A percentile compares a stretch with the other conserved stretches of the same genome.
Evolutionary conservation across 2,113 vertebrate genomes (phyloP).

Genomic region (Tachuris rubrigastra): DNA sequence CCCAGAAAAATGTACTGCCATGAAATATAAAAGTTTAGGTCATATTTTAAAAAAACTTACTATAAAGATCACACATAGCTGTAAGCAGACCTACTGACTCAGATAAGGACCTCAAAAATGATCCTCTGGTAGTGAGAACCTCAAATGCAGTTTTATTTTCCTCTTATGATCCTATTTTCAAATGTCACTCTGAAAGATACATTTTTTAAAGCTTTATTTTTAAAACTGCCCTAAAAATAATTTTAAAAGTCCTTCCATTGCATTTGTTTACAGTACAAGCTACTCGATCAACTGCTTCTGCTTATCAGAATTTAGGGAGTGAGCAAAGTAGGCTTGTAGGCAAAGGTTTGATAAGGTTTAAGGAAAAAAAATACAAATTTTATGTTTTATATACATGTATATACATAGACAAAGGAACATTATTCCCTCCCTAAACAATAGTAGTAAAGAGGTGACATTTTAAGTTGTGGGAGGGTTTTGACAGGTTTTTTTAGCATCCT

Average conservation of each 20-base stretch:
- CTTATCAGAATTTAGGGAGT: not conserved
- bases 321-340: not conserved
- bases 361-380: fast-evolving
- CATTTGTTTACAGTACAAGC: not conserved
- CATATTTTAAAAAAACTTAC: not conserved
- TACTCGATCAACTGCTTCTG: not conserved
- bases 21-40: not conserved
- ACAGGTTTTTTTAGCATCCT: not conserved
- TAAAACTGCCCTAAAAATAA: not conserved
- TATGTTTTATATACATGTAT: not conserved
- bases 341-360: not conserved
- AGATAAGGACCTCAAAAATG: not conserved
- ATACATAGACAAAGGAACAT: not conserved
- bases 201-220: not conserved
- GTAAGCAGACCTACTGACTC: not conserved
- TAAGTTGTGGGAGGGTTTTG: not conserved
- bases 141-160: not conserved
- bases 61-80: not conserved
- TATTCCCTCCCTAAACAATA: not conserved
- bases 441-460: not conserved
- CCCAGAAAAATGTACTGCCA: not conserved
- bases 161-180: not conserved
- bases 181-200: not conserved
- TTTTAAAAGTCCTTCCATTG: not conserved
- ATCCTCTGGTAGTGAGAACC: not conserved